Evolutionary conservation across 2,888 invertebrate genomes (phyloP), one percentile per base, ranked within the genome.

Genomic region (Drosophila rellima): DNA sequence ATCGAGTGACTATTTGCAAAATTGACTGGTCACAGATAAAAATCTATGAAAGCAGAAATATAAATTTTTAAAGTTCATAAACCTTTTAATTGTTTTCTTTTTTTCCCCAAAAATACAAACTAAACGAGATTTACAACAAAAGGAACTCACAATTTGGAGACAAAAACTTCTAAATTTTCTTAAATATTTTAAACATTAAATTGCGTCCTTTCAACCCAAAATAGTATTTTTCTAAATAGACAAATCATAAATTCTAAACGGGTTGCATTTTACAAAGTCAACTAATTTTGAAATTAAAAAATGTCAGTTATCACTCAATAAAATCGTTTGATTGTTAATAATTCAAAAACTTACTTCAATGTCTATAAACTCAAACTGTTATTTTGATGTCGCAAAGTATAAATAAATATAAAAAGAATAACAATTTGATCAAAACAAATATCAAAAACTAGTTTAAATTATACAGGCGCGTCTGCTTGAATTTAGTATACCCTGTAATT

Each of bases 1-100:
- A 56, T 51, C 60, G 48, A 54, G 61, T 13, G 37, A 11, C 33
- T 42, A 26, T 44, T 55, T 29, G 26, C 45, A 37, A 66, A 63
- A 56, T 62, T 61, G 0, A 63, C 31, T 31, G 44, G 10, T 6
- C 40, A 37, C 8, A 51, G 20, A 35, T 48, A 20, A 33, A 11
- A 51, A 44, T 39, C 23, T 3, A 5, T n/a, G 20, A 51, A 29
- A 26, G 26, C 18, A 44, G 3, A 52, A 37, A 45, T n/a, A 29
- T n/a, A 3, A 37, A 15, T 5, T 17, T 18, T 29, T 59, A 13
- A 20, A 7, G 8, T 39, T 59, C 40, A 59, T 50, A 54, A 40
- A 54, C 40, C 31, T 31, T 8, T 40, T 20, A 8, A 26, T 13
- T 18, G 13, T 13, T n/a, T 52, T 52, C n/a, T n/a, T 17, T 10